Percentiles rank a stretch among this genome's conserved stretches.
phyloP scores from a whole-genome alignment of 2,797 vertebrate species.

The Anomalospiza imberbis region DNA sequence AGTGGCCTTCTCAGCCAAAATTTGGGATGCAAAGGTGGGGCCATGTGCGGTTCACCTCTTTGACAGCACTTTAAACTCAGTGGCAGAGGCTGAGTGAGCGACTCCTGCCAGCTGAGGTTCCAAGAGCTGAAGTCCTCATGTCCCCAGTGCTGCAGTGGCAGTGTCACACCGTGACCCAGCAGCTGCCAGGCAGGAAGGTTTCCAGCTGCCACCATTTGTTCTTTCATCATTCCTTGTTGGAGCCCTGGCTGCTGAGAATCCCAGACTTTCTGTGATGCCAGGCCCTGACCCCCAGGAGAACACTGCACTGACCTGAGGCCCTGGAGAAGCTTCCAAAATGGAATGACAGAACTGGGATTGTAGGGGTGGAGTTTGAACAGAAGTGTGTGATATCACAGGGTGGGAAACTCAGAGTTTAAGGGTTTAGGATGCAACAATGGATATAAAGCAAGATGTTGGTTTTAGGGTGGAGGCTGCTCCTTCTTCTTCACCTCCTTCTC shows the following conservation, averaged over 20 bases:
- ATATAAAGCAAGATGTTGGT: not conserved
- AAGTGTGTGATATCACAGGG: not conserved
- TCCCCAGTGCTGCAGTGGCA: not conserved
- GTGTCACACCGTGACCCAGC: accelerated
- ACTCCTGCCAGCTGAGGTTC: not conserved
- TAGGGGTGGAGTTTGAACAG: accelerated
- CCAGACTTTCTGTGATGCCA: not conserved
- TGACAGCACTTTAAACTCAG: not conserved
- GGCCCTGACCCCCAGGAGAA: not conserved
- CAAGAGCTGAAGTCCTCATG: not conserved
- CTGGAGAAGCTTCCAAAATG: not conserved
- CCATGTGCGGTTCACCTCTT: accelerated
- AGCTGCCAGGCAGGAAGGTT: not conserved
- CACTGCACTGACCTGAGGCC: not conserved
- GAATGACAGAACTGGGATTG: accelerated
- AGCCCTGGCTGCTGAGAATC: too few relatives aligned
- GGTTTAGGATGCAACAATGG: not conserved
- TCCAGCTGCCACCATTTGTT: not conserved
- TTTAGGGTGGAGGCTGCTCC: not conserved
- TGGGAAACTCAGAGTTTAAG: not conserved
- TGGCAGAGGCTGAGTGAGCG: accelerated
- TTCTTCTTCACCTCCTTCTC: not conserved
- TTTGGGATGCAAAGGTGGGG: not conserved
- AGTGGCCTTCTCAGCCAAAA: not conserved
- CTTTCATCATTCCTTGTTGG: not conserved